Conservation (phyloP, 1,140 invertebrate species). For the Archivesica marissinica region DNA sequence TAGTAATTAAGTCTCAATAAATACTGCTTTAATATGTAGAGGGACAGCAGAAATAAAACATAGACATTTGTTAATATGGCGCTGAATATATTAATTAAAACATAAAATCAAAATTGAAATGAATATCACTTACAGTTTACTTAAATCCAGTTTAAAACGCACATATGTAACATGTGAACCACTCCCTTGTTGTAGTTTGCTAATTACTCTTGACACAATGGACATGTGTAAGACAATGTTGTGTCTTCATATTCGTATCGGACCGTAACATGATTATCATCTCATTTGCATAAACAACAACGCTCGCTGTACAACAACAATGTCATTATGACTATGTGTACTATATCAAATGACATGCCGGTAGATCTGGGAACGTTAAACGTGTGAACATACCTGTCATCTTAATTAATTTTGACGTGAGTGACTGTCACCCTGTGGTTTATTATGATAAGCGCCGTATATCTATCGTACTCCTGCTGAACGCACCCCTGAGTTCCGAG, state of each 20-base stretch:
- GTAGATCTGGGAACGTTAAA: background rate
- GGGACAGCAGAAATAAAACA: too few species aligned
- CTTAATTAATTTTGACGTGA: background rate
- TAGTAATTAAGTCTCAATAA: too few species aligned
- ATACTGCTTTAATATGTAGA: too few species aligned
- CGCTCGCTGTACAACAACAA: too few species aligned
- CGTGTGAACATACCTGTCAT: background rate
- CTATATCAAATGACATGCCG: background rate
- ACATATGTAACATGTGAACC: background rate
- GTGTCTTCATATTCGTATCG: background rate
- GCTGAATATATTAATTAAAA: background rate
- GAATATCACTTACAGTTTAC: background rate
- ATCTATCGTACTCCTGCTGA: too few species aligned
- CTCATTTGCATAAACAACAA: conserved; percentile 9
- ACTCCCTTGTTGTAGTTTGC: conserved; percentile 8
- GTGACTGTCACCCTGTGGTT: background rate
- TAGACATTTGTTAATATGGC: too few species aligned
- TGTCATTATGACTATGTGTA: too few species aligned
- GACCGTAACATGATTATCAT: background rate
- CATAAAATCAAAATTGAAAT: background rate
- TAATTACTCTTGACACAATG: background rate
- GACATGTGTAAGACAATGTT: conserved; percentile 12
- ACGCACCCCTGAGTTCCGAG: too few species aligned
- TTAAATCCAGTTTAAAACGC: conserved; percentile 1
- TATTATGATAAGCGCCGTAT: too few species aligned